A percentile compares a stretch with the other conserved stretches of the same genome.
These are phyloP conservation scores for Trachelus iudaicus DNA, from an alignment of 2,888 invertebrate species.

Conservation along the genomic window DNA sequence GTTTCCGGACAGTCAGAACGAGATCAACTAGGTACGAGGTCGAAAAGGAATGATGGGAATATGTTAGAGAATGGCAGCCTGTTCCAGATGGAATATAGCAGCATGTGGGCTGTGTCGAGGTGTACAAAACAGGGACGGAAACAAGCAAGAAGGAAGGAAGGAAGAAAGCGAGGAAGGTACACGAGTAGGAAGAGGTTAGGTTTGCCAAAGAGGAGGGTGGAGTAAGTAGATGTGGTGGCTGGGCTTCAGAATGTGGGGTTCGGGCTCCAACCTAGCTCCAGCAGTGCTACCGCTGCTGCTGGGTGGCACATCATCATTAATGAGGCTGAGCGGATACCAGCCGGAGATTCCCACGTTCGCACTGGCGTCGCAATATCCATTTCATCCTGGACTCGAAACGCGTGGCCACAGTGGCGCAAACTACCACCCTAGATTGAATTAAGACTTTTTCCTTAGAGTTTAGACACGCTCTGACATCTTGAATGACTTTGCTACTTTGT, in stretches of 20 bases:
- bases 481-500: not conserved
- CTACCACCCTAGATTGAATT: not conserved
- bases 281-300: conserved; percentile 63
- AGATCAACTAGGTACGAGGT: not conserved
- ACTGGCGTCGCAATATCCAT: conserved; percentile 56
- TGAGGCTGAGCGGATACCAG: conserved; percentile 71
- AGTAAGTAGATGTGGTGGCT: conserved; percentile 33
- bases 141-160: conserved; percentile 64
- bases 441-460: not conserved
- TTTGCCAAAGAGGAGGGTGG: conserved; percentile 40
- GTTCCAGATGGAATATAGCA: not conserved
- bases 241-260: conserved; percentile 26
- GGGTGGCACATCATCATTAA: conserved; percentile 84
- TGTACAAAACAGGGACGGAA: conserved; percentile 44
- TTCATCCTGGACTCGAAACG: conserved; percentile 37
- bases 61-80: not conserved
- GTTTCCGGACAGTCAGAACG: not conserved
- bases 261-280: conserved; percentile 14
- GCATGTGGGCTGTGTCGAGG: conserved; percentile 33
- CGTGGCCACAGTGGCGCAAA: conserved; percentile 9
- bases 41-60: not conserved
- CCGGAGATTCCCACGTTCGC: conserved; percentile 59
- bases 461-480: not conserved
- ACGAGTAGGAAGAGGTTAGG: conserved; percentile 50
- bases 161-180: conserved; percentile 49